Evolutionary conservation across 2,113 vertebrate genomes (phyloP).

Genomic region (Erpornis zantholeuca): DNA sequence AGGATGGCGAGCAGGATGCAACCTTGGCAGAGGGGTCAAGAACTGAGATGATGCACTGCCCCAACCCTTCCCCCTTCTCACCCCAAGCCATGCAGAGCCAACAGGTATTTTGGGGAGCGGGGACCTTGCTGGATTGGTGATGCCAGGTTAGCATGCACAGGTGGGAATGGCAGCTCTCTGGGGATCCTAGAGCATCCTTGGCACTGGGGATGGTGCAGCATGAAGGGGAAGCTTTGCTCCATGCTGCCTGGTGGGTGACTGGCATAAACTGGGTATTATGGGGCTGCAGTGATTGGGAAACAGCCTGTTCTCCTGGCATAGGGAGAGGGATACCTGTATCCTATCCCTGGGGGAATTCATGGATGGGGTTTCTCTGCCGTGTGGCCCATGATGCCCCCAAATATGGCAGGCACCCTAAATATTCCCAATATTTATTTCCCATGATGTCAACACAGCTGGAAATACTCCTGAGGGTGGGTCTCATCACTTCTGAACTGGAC

Average conservation of each 20-base stretch:
- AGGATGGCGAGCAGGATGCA: rapidly evolving
- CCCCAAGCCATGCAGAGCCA: background rate
- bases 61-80: background rate
- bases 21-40: rapidly evolving
- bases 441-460: background rate
- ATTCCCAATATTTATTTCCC: background rate
- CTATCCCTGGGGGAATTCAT: background rate
- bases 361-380: background rate
- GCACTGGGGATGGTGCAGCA: background rate
- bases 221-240: background rate
- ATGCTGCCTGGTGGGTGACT: background rate
- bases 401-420: background rate
- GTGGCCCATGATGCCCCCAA: background rate
- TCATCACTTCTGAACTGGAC: rapidly evolving
- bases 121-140: background rate
- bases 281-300: background rate
- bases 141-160: background rate
- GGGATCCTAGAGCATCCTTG: background rate
- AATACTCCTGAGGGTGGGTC: background rate
- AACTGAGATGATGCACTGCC: background rate
- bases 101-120: background rate
- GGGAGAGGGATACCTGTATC: too few species aligned
- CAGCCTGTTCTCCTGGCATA: rapidly evolving
- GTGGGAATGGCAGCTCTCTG: background rate
- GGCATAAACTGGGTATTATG: background rate